Base-by-base conservation (phyloP, 2,888 invertebrate genomes). In the Sisyra nigra region DNA sequence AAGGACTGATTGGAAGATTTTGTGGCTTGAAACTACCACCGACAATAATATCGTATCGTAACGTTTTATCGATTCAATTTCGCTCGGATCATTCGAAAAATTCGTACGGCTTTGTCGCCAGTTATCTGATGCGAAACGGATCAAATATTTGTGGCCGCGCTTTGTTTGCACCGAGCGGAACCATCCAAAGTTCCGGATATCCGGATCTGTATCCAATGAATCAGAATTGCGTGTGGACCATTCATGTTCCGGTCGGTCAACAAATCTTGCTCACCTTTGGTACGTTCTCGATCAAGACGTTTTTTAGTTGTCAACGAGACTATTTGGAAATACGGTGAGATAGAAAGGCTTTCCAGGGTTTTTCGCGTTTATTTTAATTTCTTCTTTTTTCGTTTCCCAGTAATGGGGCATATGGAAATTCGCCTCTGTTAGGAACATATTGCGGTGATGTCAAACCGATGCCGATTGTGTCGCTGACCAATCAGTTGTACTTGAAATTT, bases 161-260 rank as follows among this genome's bases (percentile, higher is more conserved):
- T 34, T 80, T 74, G 50, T 69, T 71, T 30, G 72, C 76, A 30
- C 55, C 69, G 17, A 69, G 68, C 29, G 94, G 93, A 2, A 58
- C 68, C 6, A 68, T 93, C 9, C 71, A 66, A 50, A 81, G 86
- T 4, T 93, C 93, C 0, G 74, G 75, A 40, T 92, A 78, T 69
- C 93, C 93, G 0, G 52, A 66, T 0, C 54, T 59, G 10, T 94
- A 93, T 57, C 77, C 80, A 3, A 58, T 63, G 2, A 70, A 74
- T 50, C 70, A 71, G 47, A 74, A 83, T 46, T 96, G 94, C 57
- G 64, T 65, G n/a, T 96, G 92, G 92, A 66, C 68, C 0, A 76
- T 94, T 44, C 71, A 69, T 11, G 84, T 74, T 0, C 70, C 75
- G 0, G 60, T 65, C 6, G 83, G 80, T 1, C 77, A 78, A 48